These are phyloP conservation scores for Calliopsis andreniformis DNA, from an alignment of 1,140 invertebrate species.

Conservation along the genomic window DNA sequence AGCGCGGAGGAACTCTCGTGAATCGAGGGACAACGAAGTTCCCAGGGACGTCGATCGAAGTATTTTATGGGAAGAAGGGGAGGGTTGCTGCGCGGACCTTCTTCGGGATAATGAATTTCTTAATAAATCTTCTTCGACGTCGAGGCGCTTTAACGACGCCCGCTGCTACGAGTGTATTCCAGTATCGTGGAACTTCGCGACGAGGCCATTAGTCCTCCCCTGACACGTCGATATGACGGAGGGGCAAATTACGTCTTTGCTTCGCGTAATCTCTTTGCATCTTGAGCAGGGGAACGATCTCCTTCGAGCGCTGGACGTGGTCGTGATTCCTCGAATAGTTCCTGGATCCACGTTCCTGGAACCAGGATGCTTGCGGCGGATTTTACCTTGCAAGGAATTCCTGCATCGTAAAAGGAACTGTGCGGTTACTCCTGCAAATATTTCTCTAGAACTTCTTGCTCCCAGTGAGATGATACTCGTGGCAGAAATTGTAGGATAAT, in stretches of 20 bases:
- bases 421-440: neutral
- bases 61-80: neutral
- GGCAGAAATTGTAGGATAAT: neutral
- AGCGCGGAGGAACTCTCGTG: neutral
- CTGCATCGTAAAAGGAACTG: neutral
- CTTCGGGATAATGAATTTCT: conserved; percentile 31
- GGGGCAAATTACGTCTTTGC: neutral
- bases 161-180: no score
- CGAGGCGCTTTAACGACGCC: neutral
- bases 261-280: neutral
- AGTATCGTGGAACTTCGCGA: no score
- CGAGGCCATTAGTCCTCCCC: no score
- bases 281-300: neutral
- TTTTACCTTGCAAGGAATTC: neutral
- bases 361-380: neutral
- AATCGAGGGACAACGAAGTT: neutral
- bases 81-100: neutral
- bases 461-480: conserved; percentile 3
- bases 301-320: neutral
- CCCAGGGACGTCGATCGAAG: neutral
- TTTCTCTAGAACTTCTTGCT: conserved; percentile 17
- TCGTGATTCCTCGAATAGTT: conserved; percentile 12
- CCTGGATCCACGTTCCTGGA: neutral
- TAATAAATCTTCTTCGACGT: conserved; percentile 30
- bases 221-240: no score